Base-by-base conservation (phyloP, 2,797 vertebrate species). In the Silurus aristotelis region DNA sequence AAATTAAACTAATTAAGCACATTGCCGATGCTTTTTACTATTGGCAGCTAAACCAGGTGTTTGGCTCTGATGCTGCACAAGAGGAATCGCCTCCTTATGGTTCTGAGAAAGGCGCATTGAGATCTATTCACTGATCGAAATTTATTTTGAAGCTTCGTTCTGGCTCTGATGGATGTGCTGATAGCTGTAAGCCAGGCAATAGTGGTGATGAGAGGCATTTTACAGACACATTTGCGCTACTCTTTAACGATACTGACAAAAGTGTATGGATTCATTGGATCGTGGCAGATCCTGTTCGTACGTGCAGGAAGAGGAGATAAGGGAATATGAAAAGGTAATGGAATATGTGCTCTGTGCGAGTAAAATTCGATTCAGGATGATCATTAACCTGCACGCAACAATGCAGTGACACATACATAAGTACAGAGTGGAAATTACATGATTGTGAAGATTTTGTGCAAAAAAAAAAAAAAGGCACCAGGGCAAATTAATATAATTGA, bases 11-110 rank as follows among this genome's bases (percentile, higher is more conserved):
- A 88, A 89, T 83, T 85, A 80, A 85, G 83, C 86, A 85, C 85
- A 85, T 83, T 88, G 83, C 86, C 80, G 78, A 88, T 83, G 82
- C 63, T 75, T 87, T 84, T 88, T 85, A 83, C 80, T 82, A 88
- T n/a, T 85, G 67, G 81, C 64, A 86, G 84, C 77, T 82, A 48
- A 85, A 72, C 72, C 84, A 73, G 81, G 82, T 83, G 82, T 82
- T 80, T 72, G 66, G 80, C 66, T 61, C 73, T 78, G 43, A 25
- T 71, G 43, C 81, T 17, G 31, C 67, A 27, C 27, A 56, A 75
- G 75, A 67, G 55, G 68, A 66, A 87, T 48, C 58, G 58, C 48
- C 46, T 83, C 67, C 60, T 52, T 27, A 19, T 6, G 17, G 46
- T 15, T 43, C 25, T 55, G 58, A 78, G 64, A 80, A 61, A 72